phyloP scores from a whole-genome alignment of 2,113 vertebrate species.

The Notarius quadriscutis region DNA sequence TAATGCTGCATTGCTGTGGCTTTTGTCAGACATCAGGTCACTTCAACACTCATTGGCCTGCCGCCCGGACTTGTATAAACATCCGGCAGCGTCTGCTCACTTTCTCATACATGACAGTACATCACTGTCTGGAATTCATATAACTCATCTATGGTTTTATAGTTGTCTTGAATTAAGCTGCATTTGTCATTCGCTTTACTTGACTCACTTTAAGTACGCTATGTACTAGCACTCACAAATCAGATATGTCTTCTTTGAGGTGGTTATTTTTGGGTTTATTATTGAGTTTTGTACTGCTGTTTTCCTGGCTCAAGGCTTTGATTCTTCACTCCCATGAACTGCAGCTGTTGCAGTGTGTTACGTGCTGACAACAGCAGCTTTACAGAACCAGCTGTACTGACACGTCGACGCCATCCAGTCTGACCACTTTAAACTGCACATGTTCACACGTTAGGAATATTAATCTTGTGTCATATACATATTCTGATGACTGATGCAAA shows the following conservation, averaged over 20 bases:
- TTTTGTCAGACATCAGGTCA: slow-evolving; percentile 29
- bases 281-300: neutral
- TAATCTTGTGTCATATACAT: neutral
- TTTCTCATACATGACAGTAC: slow-evolving; percentile 6
- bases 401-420: slow-evolving; percentile 3
- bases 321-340: neutral
- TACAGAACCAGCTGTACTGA: slow-evolving; percentile 13
- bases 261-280: neutral
- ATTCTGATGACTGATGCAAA: neutral
- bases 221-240: neutral
- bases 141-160: neutral
- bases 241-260: neutral
- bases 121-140: neutral
- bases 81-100: slow-evolving; percentile 3
- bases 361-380: slow-evolving; percentile 36
- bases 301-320: neutral
- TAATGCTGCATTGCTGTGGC: slow-evolving; percentile 15
- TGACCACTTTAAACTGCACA: neutral
- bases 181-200: neutral
- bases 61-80: slow-evolving; percentile 22
- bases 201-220: neutral
- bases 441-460: neutral
- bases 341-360: slow-evolving; percentile 35
- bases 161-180: neutral
- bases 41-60: neutral